Evolutionary conservation across 2,113 vertebrate species (phyloP).

Genomic region (Phainopepla nitens): DNA sequence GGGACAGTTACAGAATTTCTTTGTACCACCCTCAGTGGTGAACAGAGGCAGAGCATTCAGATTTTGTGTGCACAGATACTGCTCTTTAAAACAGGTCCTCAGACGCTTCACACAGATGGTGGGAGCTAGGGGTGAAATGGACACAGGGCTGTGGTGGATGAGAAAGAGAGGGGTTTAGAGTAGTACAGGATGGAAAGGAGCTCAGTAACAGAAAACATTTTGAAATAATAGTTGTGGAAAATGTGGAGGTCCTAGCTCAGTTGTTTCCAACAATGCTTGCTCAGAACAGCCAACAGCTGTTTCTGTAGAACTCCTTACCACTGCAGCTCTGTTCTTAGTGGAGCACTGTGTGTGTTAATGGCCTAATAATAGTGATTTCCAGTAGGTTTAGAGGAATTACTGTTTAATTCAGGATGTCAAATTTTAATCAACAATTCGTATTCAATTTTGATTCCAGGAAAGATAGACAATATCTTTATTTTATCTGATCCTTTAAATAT

Average conservation of each 20-base stretch:
- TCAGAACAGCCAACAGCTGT: not conserved
- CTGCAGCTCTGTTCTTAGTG: not conserved
- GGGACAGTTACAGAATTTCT: not conserved
- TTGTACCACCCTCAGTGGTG: not conserved
- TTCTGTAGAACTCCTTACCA: not conserved
- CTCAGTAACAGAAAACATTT: not conserved
- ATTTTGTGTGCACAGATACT: not conserved
- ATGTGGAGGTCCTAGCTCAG: not conserved
- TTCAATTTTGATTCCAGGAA: not conserved
- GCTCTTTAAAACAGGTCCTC: not conserved
- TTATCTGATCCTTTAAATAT: not conserved
- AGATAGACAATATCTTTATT: not conserved
- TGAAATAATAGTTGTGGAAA: not conserved
- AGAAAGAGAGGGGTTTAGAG: not conserved
- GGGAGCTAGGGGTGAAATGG: not conserved
- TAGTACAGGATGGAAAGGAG: not conserved
- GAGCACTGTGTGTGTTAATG: not conserved
- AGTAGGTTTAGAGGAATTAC: not conserved
- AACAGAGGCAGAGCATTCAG: not conserved
- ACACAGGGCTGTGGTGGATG: not conserved
- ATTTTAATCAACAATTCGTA: not conserved
- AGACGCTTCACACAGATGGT: not conserved
- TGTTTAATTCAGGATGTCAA: not conserved
- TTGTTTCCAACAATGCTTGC: not conserved
- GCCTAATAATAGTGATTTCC: not conserved